Evolutionary conservation across 2,113 vertebrate species (phyloP).

Genomic region (Callocephalon fimbriatum): DNA sequence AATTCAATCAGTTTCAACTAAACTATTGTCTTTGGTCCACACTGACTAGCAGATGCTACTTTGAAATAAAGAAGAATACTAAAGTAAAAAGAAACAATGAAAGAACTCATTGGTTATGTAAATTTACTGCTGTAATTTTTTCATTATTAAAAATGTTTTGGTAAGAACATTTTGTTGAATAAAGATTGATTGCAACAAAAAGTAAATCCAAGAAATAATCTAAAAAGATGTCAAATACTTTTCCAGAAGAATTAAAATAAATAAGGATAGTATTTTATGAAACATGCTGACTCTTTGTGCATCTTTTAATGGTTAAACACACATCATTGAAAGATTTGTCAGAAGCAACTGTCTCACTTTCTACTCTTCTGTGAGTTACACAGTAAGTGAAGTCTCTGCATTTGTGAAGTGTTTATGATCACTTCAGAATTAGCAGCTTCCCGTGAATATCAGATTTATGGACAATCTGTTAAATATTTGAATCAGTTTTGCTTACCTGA

Average conservation of each 20-base stretch:
- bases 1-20: neutral
- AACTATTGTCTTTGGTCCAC: neutral
- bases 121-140: conserved; percentile 48
- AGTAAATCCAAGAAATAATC: conserved; percentile 18
- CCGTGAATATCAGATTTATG: conserved; percentile 49
- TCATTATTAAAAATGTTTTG: conserved; percentile 63
- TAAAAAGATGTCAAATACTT: conserved; percentile 30
- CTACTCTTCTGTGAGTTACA: neutral
- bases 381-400: neutral
- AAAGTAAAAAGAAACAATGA: conserved; percentile 30
- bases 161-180: conserved; percentile 2
- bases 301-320: conserved; percentile 30
- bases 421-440: conserved; percentile 52
- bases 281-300: conserved; percentile 30
- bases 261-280: conserved; percentile 24
- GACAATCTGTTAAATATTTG: conserved; percentile 63
- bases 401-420: conserved; percentile 29
- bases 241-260: conserved; percentile 7
- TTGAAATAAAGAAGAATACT: neutral
- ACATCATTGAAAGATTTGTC: conserved; percentile 38
- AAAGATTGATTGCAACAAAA: conserved; percentile 7
- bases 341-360: neutral
- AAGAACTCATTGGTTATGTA: conserved; percentile 40
- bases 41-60: neutral
- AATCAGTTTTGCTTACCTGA: conserved; percentile 57